phyloP scores from a whole-genome alignment of 1,140 invertebrate species.

The Eumaeus atala region DNA sequence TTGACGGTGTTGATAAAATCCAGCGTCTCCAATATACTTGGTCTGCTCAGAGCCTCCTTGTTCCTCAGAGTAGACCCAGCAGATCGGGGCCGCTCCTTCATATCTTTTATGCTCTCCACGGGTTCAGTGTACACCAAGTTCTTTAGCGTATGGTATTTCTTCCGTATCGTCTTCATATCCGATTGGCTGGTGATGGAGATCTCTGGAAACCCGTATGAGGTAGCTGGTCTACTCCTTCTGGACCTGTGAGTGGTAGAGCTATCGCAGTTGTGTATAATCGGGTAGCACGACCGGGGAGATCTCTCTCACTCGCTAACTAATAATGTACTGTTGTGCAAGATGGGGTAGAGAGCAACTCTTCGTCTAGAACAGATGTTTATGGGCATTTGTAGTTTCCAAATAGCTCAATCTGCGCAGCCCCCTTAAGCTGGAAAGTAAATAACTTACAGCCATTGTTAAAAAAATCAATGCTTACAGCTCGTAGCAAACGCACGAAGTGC shows the following conservation, averaged over 20 bases:
- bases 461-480: too few species aligned
- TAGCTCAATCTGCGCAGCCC: too few species aligned
- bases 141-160: slow-evolving; percentile 60
- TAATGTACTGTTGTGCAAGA: too few species aligned
- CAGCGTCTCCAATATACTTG: slow-evolving; percentile 57
- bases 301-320: too few species aligned
- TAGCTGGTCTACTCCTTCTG: slow-evolving; percentile 35
- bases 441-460: too few species aligned
- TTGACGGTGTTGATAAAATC: slow-evolving; percentile 65
- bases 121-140: slow-evolving; percentile 59
- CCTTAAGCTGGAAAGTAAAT: too few species aligned
- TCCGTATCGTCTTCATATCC: slow-evolving; percentile 50
- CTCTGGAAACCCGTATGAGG: slow-evolving; percentile 56
- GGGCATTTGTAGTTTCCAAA: too few species aligned
- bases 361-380: too few species aligned
- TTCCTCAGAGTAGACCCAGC: slow-evolving; percentile 56
- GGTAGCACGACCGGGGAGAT: too few species aligned
- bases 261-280: too few species aligned
- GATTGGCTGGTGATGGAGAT: slow-evolving; percentile 56
- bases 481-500: too few species aligned
- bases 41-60: slow-evolving; percentile 51
- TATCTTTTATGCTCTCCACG: slow-evolving; percentile 51
- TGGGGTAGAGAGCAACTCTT: too few species aligned
- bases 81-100: slow-evolving; percentile 48
- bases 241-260: slow-evolving; percentile 36